Evolutionary conservation across 2,113 vertebrate species (phyloP), one percentile per base, ranked within the genome.

Genomic region (Syngnathoides biaculeatus): DNA sequence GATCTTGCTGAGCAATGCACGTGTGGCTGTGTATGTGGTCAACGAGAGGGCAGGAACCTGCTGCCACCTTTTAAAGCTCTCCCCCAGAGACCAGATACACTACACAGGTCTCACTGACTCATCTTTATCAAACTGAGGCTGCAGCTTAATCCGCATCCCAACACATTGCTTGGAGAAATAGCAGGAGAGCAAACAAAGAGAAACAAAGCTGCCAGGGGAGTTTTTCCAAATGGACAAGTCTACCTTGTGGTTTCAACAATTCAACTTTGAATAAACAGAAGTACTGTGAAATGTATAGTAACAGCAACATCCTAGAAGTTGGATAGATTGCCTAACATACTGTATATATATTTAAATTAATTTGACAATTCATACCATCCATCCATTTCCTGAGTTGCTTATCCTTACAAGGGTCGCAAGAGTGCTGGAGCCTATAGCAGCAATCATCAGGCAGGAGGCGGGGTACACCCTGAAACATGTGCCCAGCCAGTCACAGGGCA

Each of bases 31-130:
- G 61, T 79, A 64, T 63, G 55, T 79, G 77, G 77, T 78, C 69
- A 75, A 72, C 4, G 19, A 73, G 71, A 75, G 68, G 79, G 62
- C 69, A 75, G 61, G 35, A 40, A 45, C 68, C 59, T 57, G 64
- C 63, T 69, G 74, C 62, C 77, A 66, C 62, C 50, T 65, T 66
- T 75, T 77, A 74, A 30, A 74, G 73, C 73, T 40, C 70, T 62
- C 53, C 66, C 74, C 63, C 47, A 47, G 59, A 74, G 57, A 60
- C 69, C 52, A 45, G 61, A 71, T 58, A 65, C 72, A 57, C 22
- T 58, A 65, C 72, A 57, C 22, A 42, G n/a, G 22, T 80, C 60
- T 73, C 68, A 65, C 47, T 77, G 61, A 75, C 61, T 77, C 72
- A 24, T 73, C 59, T 73, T 62, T 52, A 79, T 76, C 79, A 77